Conservation (phyloP, 2,113 vertebrate species). For the Nycticorax nycticorax region DNA sequence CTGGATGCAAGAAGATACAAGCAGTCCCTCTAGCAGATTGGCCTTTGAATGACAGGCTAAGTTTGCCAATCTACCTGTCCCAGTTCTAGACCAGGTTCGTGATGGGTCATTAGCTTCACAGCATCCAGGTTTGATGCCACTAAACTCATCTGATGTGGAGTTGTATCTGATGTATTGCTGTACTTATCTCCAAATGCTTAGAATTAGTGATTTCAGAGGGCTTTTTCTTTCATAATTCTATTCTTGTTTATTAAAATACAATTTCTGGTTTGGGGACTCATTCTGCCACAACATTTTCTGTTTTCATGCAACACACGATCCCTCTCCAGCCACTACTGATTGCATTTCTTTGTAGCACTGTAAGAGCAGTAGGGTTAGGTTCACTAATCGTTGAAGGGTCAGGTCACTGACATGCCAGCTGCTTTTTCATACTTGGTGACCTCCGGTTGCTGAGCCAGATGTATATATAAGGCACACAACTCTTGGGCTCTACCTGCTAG, state of each 20-base stretch:
- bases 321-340: not conserved
- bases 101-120: not conserved
- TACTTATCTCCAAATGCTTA: not conserved
- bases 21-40: not conserved
- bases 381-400: not conserved
- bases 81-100: not conserved
- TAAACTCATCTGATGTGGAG: not conserved
- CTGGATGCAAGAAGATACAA: not conserved
- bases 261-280: not conserved
- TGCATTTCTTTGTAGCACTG: not conserved
- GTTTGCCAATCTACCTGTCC: not conserved
- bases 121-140: not conserved
- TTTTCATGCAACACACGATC: not conserved
- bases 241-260: not conserved
- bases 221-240: not conserved
- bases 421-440: not conserved
- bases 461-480: not conserved
- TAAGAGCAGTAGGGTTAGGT: not conserved
- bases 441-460: not conserved
- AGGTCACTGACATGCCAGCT: not conserved
- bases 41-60: not conserved
- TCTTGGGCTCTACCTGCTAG: slow-evolving; percentile 47
- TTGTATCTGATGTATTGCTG: not conserved
- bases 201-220: not conserved
- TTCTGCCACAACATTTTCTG: not conserved